phyloP scores from a whole-genome alignment of 2,113 vertebrate genomes.

The Gavialis gangeticus region DNA sequence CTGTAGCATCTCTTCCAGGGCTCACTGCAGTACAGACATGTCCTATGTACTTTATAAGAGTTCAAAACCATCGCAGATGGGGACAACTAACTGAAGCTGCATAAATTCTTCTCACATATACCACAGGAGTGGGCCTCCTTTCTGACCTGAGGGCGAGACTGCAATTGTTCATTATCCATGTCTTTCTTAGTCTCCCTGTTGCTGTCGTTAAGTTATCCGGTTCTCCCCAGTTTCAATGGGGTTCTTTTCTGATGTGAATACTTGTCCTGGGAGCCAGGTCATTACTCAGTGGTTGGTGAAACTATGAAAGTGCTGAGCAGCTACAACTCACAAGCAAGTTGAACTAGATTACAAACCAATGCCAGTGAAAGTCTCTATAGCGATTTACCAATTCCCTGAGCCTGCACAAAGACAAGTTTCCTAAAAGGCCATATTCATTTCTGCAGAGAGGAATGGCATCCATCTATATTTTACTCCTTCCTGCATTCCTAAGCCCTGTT shows the following conservation, averaged over 20 bases:
- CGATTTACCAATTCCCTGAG: background rate
- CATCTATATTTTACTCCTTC: background rate
- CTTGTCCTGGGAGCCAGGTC: rapidly evolving
- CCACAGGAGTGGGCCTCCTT: background rate
- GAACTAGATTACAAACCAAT: background rate
- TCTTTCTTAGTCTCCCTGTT: background rate
- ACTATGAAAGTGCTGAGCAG: rapidly evolving
- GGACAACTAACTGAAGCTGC: background rate
- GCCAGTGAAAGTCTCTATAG: background rate
- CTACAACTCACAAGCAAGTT: background rate
- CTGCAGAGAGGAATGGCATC: background rate
- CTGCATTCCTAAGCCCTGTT: background rate
- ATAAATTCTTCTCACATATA: background rate
- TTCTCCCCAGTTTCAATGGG: background rate
- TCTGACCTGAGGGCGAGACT: background rate
- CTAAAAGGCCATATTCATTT: background rate
- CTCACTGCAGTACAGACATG: background rate
- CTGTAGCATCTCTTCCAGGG: too few species aligned
- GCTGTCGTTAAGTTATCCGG: background rate
- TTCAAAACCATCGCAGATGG: background rate
- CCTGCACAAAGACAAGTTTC: background rate
- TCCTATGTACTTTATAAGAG: background rate
- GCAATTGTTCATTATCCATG: background rate
- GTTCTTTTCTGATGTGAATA: background rate
- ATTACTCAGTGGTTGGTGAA: background rate